A percentile compares a stretch with the other conserved stretches of the same genome.
These are phyloP conservation scores for Sphyrna mokarran DNA, from an alignment of 2,113 vertebrate genomes.

Conservation along the genomic window DNA sequence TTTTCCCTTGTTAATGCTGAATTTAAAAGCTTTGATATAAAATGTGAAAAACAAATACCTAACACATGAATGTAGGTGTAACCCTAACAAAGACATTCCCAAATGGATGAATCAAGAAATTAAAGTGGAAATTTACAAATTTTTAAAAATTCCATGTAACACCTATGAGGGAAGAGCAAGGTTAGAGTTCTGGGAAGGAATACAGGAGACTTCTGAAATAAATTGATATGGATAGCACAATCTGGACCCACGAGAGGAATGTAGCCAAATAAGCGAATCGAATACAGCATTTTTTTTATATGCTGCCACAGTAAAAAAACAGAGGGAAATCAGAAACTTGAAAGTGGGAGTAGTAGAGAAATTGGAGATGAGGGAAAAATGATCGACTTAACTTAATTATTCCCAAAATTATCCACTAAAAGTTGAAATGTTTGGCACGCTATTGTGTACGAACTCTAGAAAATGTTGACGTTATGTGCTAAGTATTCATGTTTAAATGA, in stretches of 20 bases:
- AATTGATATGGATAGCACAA: not conserved
- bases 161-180: not conserved
- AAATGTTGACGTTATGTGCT: not conserved
- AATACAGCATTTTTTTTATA: not conserved
- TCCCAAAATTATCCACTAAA: not conserved
- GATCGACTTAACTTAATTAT: not conserved
- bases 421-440: not conserved
- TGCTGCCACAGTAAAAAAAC: not conserved
- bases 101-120: not conserved
- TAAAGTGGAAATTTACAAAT: not conserved
- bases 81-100: not conserved
- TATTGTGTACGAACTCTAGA: not conserved
- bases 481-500: not conserved
- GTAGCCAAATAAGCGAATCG: not conserved
- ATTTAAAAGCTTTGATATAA: not conserved
- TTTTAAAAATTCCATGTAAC: not conserved
- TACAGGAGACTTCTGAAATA: not conserved
- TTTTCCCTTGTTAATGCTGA: not conserved
- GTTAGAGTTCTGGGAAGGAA: not conserved
- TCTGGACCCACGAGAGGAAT: not conserved
- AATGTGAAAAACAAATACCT: not conserved
- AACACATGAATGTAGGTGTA: not conserved
- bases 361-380: not conserved
- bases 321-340: not conserved
- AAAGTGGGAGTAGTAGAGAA: not conserved